Percentiles rank a stretch among this genome's conserved stretches.
Evolutionary conservation across 2,113 vertebrate genomes (phyloP).

Genomic region (Terrapene triunguis): DNA sequence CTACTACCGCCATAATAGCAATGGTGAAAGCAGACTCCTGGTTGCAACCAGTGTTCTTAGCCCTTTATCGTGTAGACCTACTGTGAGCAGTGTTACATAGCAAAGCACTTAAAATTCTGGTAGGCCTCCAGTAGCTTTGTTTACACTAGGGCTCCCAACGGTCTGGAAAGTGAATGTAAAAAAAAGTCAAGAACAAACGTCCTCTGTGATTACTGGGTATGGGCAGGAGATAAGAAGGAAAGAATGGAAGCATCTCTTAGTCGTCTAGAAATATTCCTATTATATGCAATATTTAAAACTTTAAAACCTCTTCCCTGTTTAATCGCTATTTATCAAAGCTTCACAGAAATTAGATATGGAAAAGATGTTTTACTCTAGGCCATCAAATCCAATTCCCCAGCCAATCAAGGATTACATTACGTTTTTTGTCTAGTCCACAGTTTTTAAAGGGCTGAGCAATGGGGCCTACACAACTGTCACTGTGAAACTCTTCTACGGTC

Average conservation of each 20-base stretch:
- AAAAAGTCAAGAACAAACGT: not conserved
- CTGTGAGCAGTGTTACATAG: not conserved
- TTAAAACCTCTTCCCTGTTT: not conserved
- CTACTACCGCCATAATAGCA: not conserved
- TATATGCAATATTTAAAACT: not conserved
- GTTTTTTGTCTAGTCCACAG: fast-evolving
- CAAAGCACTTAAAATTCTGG: fast-evolving
- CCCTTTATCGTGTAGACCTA: not conserved
- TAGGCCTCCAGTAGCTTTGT: fast-evolving
- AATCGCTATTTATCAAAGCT: not conserved
- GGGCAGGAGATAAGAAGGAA: not conserved
- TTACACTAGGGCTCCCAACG: fast-evolving
- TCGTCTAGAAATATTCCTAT: not conserved
- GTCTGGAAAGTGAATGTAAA: fast-evolving
- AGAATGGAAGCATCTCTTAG: not conserved
- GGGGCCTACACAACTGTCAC: not conserved
- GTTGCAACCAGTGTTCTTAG: not conserved
- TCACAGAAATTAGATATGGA: not conserved
- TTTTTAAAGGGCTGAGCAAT: not conserved
- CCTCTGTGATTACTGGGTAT: not conserved
- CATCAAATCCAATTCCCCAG: fast-evolving
- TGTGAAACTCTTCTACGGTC: not conserved
- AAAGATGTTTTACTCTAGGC: not conserved
- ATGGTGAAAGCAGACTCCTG: not conserved
- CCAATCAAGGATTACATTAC: not conserved